phyloP scores from a whole-genome alignment of 2,797 vertebrate species.

The Pygocentrus nattereri region DNA sequence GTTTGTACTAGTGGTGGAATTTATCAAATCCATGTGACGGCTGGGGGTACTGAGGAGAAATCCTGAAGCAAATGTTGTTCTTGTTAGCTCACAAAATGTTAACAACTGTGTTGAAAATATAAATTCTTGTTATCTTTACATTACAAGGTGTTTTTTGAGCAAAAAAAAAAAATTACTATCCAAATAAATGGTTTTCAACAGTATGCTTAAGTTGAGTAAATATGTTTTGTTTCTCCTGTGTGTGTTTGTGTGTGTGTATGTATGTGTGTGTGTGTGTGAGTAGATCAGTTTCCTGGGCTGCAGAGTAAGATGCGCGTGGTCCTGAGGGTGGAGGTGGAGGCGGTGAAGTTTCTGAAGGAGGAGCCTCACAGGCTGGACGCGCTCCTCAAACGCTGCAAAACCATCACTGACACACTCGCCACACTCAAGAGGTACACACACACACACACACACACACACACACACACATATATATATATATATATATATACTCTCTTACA shows the following conservation, averaged over 20 bases:
- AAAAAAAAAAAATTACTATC: too few relatives aligned
- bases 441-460: constrained; percentile 23
- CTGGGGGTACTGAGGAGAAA: too few relatives aligned
- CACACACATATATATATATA: too few relatives aligned
- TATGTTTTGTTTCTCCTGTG: not conserved
- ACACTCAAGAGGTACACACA: constrained; percentile 85
- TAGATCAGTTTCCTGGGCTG: constrained; percentile 95
- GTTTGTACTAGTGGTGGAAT: too few relatives aligned
- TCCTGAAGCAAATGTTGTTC: too few relatives aligned
- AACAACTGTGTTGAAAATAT: too few relatives aligned
- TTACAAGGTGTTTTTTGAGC: not conserved
- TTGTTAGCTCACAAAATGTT: too few relatives aligned
- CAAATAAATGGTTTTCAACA: too few relatives aligned
- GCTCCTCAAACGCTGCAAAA: constrained; percentile 94
- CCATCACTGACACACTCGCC: constrained; percentile 89
- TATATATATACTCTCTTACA: too few relatives aligned
- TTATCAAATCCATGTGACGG: too few relatives aligned
- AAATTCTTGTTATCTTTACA: too few relatives aligned
- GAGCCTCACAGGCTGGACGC: constrained; percentile 94
- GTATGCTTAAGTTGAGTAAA: too few relatives aligned
- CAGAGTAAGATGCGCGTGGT: constrained; percentile 99
- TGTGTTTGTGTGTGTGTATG: not conserved
- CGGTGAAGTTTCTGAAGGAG: constrained; percentile 98
- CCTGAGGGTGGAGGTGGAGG: constrained; percentile 96
- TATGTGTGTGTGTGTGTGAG: constrained; percentile 6